Evolutionary conservation across 1,140 invertebrate genomes (phyloP).

Genomic region (Drosophila dunni): DNA sequence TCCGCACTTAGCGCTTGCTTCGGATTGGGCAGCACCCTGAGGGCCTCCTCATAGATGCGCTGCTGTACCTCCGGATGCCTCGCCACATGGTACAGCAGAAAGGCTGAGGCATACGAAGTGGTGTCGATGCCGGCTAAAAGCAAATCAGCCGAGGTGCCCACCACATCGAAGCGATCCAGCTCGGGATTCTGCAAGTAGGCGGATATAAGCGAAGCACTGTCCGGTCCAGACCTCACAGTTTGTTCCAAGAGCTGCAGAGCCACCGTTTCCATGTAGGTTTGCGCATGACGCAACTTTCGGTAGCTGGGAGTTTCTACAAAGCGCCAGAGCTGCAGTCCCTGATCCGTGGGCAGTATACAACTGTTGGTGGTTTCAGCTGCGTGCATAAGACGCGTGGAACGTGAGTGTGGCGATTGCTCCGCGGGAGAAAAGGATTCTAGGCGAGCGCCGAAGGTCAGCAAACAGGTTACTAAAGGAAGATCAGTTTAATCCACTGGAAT

Average conservation of each 20-base stretch:
- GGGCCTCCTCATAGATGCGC: constrained; percentile 89
- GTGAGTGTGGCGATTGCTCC: constrained; percentile 87
- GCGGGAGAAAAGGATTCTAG: constrained; percentile 88
- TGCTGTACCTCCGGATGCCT: constrained; percentile 90
- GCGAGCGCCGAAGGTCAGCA: constrained; percentile 88
- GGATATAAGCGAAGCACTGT: constrained; percentile 86
- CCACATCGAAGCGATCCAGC: constrained; percentile 91
- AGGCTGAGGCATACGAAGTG: constrained; percentile 92
- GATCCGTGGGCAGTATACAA: constrained; percentile 90
- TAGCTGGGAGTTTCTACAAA: constrained; percentile 90
- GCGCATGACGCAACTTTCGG: constrained; percentile 88
- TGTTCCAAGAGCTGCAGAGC: constrained; percentile 88
- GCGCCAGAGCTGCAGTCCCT: constrained; percentile 90
- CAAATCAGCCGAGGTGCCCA: constrained; percentile 93
- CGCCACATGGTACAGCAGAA: constrained; percentile 92
- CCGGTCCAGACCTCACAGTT: constrained; percentile 83
- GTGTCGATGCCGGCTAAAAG: constrained; percentile 95
- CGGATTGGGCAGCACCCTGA: constrained; percentile 85
- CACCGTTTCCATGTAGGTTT: constrained; percentile 90
- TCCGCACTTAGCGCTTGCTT: constrained; percentile 86
- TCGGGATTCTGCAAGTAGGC: constrained; percentile 88
- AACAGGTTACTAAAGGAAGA: constrained; percentile 87
- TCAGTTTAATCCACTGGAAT: no score
- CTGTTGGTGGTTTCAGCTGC: constrained; percentile 90
- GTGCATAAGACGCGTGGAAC: constrained; percentile 89